Evolutionary conservation across 2,113 vertebrate species (phyloP).

Genomic region (Ictidomys tridecemlineatus): DNA sequence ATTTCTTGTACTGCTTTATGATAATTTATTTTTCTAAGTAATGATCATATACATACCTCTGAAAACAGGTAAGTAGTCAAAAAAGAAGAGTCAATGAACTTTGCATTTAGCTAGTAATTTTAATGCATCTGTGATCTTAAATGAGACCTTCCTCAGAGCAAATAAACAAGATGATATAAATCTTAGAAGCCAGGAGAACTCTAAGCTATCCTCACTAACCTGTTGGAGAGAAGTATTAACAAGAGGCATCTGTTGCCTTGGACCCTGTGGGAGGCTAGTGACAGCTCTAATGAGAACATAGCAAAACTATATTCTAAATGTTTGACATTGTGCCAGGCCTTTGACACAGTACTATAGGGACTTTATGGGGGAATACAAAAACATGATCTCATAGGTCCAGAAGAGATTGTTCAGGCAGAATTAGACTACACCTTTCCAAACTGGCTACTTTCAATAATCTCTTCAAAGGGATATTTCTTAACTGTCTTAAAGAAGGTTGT

Average conservation of each 20-base stretch:
- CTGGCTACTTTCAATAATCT: not conserved
- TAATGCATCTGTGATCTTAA: not conserved
- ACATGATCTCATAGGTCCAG: not conserved
- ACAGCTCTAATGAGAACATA: rapidly evolving
- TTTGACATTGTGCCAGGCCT: too few relatives aligned
- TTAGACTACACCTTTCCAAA: not conserved
- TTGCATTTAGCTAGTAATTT: not conserved
- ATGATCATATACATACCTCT: not conserved
- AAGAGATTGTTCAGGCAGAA: not conserved
- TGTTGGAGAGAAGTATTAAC: not conserved
- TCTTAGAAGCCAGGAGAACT: not conserved
- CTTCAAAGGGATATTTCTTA: not conserved
- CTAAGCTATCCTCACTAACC: not conserved
- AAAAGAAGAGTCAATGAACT: not conserved
- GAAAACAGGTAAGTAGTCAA: not conserved
- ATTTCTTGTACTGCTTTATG: not conserved
- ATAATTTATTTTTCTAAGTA: not conserved
- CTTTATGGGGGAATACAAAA: not conserved
- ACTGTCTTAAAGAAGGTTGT: not conserved
- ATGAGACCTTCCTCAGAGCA: not conserved
- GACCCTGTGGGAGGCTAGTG: not conserved
- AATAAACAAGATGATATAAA: not conserved
- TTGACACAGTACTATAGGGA: not conserved
- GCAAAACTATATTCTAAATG: not conserved
- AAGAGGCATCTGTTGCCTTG: too few relatives aligned